These are phyloP conservation scores for Adrianichthys oophorus DNA, from an alignment of 2,797 vertebrate genomes.

Conservation along the genomic window DNA sequence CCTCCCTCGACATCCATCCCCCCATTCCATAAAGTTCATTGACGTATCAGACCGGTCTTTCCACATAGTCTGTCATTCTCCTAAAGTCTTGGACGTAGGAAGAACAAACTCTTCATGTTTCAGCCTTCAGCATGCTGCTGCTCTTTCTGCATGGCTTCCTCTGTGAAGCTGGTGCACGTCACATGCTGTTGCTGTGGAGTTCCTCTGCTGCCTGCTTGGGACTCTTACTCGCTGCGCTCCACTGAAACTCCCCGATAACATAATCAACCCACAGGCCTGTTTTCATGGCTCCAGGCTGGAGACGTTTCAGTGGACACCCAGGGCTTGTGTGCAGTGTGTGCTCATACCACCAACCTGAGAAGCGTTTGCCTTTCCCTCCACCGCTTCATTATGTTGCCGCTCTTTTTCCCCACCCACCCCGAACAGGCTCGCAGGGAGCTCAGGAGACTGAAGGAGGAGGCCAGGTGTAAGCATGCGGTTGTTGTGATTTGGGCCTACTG, in stretches of 20 bases:
- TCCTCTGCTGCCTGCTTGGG: constrained; percentile 23
- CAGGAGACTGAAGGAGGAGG: constrained; percentile 97
- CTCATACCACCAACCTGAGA: constrained; percentile 36
- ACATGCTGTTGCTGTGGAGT: constrained; percentile 9
- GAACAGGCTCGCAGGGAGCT: constrained; percentile 97
- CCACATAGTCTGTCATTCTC: neutral
- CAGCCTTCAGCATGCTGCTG: constrained; percentile 27
- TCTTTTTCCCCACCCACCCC: constrained; percentile 61
- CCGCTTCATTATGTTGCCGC: constrained; percentile 45
- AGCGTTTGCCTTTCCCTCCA: constrained; percentile 32
- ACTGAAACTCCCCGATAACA: constrained; percentile 25
- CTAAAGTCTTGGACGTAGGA: too few relatives aligned
- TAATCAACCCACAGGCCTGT: constrained; percentile 16
- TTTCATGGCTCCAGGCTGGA: constrained; percentile 21
- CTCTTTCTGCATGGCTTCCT: constrained; percentile 43
- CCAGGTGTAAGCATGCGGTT: constrained; percentile 96
- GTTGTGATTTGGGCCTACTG: constrained; percentile 99
- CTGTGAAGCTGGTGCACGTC: constrained; percentile 39
- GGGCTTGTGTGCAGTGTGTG: constrained; percentile 34
- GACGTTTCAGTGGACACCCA: constrained; percentile 21
- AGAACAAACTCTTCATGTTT: too few relatives aligned
- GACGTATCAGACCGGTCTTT: constrained; percentile 26
- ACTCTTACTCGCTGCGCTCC: constrained; percentile 20
- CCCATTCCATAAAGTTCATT: neutral
- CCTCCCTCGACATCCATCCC: constrained; percentile 28